phyloP scores from a whole-genome alignment of 2,888 invertebrate genomes.

The Atrina japonica region DNA sequence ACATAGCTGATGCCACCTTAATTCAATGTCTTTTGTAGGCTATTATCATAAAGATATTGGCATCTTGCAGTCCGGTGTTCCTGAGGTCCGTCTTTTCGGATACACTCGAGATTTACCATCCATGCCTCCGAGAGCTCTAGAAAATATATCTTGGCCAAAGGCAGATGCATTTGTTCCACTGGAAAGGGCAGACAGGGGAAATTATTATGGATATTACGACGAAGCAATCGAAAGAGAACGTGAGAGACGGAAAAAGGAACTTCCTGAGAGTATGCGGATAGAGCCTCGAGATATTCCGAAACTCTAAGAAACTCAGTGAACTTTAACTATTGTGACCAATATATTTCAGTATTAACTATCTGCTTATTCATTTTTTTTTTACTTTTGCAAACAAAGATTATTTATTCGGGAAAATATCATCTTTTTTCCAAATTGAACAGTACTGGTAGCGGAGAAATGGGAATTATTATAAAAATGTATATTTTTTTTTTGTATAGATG shows the following conservation, averaged over 20 bases:
- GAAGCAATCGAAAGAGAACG: conserved; percentile 69
- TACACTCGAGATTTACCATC: conserved; percentile 70
- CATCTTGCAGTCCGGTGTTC: conserved; percentile 61
- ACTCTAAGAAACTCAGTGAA: too few relatives aligned
- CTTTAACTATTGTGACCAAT: too few relatives aligned
- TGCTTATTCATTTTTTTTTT: too few relatives aligned
- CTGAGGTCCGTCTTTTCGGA: conserved; percentile 63
- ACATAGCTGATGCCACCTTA: background rate
- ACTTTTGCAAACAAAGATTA: too few relatives aligned
- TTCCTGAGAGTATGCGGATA: conserved; percentile 62
- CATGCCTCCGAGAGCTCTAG: conserved; percentile 68
- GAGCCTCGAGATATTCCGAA: conserved; percentile 65
- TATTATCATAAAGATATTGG: conserved; percentile 69
- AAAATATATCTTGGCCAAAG: conserved; percentile 68
- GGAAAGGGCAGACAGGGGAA: conserved; percentile 63
- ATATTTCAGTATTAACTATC: too few relatives aligned
- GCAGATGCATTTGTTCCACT: conserved; percentile 66
- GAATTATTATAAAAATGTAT: too few relatives aligned
- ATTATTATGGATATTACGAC: conserved; percentile 75
- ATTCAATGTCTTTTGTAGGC: conserved; percentile 47
- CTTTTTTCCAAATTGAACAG: too few relatives aligned
- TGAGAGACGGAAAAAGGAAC: conserved; percentile 57
- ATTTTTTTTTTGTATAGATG: too few relatives aligned
- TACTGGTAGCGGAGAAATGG: too few relatives aligned
- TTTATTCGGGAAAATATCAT: too few relatives aligned